Evolutionary conservation across 2,888 invertebrate species (phyloP).

Genomic region (Pollenia amentaria): DNA sequence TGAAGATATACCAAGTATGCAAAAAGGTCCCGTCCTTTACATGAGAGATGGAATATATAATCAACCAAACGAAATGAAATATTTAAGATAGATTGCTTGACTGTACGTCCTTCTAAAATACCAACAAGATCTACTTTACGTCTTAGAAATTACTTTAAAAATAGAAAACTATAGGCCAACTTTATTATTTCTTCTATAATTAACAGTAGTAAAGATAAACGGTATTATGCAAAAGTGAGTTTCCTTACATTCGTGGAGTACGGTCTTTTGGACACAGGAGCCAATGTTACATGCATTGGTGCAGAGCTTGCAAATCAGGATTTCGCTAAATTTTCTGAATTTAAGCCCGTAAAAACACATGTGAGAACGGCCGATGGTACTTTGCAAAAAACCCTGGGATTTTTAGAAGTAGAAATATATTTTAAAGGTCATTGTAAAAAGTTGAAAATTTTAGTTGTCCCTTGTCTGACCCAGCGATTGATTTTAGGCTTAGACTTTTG

Average conservation of each 20-base stretch:
- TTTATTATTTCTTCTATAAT: background rate
- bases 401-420: background rate
- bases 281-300: slow-evolving; percentile 31
- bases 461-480: slow-evolving; percentile 30
- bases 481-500: slow-evolving; percentile 62
- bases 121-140: slow-evolving; percentile 6
- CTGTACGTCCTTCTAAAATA: background rate
- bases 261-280: slow-evolving; percentile 42
- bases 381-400: background rate
- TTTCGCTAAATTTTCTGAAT: background rate
- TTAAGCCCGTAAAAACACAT: background rate
- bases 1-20: too few relatives aligned
- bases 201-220: background rate
- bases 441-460: slow-evolving; percentile 50
- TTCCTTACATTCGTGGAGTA: slow-evolving; percentile 21
- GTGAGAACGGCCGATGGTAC: slow-evolving; percentile 15
- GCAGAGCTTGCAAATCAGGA: background rate
- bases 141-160: slow-evolving; percentile 7
- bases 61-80: background rate
- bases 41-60: background rate
- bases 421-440: background rate
- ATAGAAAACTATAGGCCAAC: slow-evolving; percentile 27
- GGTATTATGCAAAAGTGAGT: slow-evolving; percentile 38
- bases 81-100: background rate
- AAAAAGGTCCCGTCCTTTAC: background rate